These are phyloP conservation scores for Melanchra persicariae DNA, from an alignment of 2,888 invertebrate species.

Conservation along the genomic window DNA sequence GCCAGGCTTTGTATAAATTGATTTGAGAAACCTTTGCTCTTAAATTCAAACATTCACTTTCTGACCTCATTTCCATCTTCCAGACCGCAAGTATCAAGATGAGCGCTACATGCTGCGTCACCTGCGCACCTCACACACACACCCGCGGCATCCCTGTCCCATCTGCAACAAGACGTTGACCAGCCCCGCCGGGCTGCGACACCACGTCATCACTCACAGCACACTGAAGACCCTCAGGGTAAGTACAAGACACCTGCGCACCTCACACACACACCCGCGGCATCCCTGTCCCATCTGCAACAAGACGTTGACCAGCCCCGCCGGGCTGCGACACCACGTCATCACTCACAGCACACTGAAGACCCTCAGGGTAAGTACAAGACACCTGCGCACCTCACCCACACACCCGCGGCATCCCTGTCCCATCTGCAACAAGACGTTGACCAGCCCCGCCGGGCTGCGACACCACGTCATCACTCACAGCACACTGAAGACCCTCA, in stretches of 20 bases:
- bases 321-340: conserved; percentile 85
- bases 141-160: conserved; percentile 83
- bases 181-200: conserved; percentile 79
- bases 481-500: conserved; percentile 82
- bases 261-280: conserved; percentile 83
- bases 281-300: conserved; percentile 87
- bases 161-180: conserved; percentile 84
- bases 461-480: conserved; percentile 89
- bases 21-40: no score
- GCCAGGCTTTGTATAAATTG: no score
- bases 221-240: conserved; percentile 84
- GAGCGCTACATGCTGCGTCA: conserved; percentile 90
- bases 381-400: conserved; percentile 82
- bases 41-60: no score
- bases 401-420: conserved; percentile 82
- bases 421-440: conserved; percentile 85
- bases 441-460: conserved; percentile 79
- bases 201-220: conserved; percentile 89
- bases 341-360: conserved; percentile 87
- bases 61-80: neutral
- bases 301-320: conserved; percentile 79
- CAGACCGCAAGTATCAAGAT: conserved; percentile 86
- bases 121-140: conserved; percentile 86
- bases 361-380: conserved; percentile 78
- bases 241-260: conserved; percentile 71